Evolutionary conservation across 2,113 vertebrate species (phyloP).

Genomic region (Ictidomys tridecemlineatus): DNA sequence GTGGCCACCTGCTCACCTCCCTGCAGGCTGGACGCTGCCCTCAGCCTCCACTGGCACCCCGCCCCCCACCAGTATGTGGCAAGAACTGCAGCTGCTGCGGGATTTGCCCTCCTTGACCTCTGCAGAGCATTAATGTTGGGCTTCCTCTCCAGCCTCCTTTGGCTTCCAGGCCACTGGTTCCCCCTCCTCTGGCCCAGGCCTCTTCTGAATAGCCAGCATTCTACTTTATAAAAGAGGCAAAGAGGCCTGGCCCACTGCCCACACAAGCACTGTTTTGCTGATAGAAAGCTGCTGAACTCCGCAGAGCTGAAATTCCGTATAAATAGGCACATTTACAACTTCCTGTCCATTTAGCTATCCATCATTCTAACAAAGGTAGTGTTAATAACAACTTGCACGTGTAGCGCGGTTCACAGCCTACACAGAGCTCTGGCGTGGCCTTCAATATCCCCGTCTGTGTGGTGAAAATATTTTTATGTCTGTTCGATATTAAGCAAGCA

Average conservation of each 20-base stretch:
- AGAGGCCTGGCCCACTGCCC: conserved; percentile 58
- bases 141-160: background rate
- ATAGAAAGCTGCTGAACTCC: conserved; percentile 71
- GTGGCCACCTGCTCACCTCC: rapidly evolving
- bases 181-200: background rate
- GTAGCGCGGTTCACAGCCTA: background rate
- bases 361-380: conserved; percentile 59
- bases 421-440: background rate
- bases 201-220: conserved; percentile 17
- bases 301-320: conserved; percentile 51
- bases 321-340: conserved; percentile 76
- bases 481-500: background rate
- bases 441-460: background rate
- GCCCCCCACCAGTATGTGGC: background rate
- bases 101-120: background rate
- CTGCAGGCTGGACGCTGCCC: background rate
- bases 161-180: background rate
- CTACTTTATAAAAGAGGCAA: background rate
- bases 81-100: background rate
- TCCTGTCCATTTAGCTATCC: conserved; percentile 74
- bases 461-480: conserved; percentile 29
- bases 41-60: background rate
- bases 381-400: conserved; percentile 58
- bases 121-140: too few species aligned
- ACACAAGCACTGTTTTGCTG: conserved; percentile 30